A percentile compares a stretch with the other conserved stretches of the same genome.
Conservation (phyloP, 2,797 vertebrate genomes). For the Phaenicophaeus curvirostris region DNA sequence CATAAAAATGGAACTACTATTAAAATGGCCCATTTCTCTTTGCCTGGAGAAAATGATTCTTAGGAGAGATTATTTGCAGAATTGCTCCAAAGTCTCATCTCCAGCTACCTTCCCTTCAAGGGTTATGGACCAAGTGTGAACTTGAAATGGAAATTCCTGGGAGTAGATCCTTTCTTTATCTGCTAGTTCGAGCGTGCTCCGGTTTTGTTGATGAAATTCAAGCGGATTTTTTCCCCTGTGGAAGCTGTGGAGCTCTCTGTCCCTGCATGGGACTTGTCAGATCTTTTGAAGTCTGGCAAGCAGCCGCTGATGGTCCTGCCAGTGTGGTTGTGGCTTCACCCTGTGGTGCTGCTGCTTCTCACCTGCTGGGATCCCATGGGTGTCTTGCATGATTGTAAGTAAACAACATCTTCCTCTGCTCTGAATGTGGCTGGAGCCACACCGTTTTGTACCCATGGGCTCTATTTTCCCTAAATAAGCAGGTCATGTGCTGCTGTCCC, state of each 20-base stretch:
- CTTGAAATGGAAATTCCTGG: background rate
- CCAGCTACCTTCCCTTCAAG: background rate
- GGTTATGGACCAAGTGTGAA: background rate
- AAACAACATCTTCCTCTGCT: background rate
- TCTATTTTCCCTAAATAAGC: background rate
- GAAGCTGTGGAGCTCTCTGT: background rate
- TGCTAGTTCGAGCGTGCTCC: background rate
- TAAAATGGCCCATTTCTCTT: constrained; percentile 31
- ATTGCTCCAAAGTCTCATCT: background rate
- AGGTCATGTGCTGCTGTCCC: background rate
- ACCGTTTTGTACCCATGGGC: background rate
- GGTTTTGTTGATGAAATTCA: background rate
- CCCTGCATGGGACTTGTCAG: background rate
- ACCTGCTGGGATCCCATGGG: accelerated
- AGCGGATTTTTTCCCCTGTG: background rate
- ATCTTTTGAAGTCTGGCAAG: background rate
- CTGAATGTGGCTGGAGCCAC: background rate
- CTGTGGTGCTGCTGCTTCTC: background rate
- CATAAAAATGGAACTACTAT: constrained; percentile 45
- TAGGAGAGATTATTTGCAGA: background rate
- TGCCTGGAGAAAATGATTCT: constrained; percentile 17
- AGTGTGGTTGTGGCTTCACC: background rate
- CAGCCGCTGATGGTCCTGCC: background rate
- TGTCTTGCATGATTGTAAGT: background rate
- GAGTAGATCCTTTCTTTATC: background rate